Evolutionary conservation across 2,113 vertebrate species (phyloP), one percentile per base, ranked within the genome.

Genomic region (Paramormyrops kingsleyae): DNA sequence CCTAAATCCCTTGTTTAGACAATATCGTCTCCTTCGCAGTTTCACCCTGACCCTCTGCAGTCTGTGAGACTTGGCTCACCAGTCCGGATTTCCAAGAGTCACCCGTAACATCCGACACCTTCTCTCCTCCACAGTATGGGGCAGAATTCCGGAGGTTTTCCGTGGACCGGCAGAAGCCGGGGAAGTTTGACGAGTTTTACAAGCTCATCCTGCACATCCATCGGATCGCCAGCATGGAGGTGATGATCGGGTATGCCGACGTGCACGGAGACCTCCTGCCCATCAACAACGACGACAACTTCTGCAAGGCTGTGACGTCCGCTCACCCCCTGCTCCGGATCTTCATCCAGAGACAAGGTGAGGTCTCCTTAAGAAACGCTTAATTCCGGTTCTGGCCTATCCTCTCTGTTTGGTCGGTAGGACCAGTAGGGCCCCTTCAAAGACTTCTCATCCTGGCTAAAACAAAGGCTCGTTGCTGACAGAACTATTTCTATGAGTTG

Each of bases 201-300:
- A 97, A 97, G 91, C 97, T 99, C 88, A 97, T 99, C 2, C 95
- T 99, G 93, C 98, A 98, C 92, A 96, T 98, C 35, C 99, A 99
- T 93, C 97, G 96, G 93, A 97, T 99, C 83, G 94, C 98, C 90
- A 98, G 95, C 92, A 96, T 97, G 87, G 98, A 99, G 86, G 97
- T 99, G 93, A 97, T 98, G 96, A 97, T 99, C 0, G 98, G 99
- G 88, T 99, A 99, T 13, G 99, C 99, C 0, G 99, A 99, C 70
- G 92, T 99, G 42, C 98, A 99, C 0, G 99, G 99, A 0, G 98
- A 99, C 92, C 96, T 99, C 89, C 97, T 99, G 92, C 99, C 99
- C n/a, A 99, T 99, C 94, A 99, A 99, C 94, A 99, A 99, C 0
- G 98, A 99, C 0, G 99, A 99, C 95, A 99, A 99, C 95, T 99